Base-by-base conservation (phyloP, 2,888 invertebrate species). In the Drosophila rubida region DNA sequence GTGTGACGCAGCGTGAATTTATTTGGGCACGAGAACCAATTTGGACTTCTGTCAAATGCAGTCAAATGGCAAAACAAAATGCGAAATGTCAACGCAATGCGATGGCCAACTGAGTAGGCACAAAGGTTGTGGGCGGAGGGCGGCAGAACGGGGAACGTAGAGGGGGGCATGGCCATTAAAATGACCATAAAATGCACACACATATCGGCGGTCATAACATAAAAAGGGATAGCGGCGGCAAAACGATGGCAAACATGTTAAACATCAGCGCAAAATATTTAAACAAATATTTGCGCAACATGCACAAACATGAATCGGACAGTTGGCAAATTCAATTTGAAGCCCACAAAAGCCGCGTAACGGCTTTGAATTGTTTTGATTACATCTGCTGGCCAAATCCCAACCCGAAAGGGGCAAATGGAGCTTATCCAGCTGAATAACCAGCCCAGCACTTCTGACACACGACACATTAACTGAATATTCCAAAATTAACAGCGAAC, bases 201-300 rank as follows among this genome's bases (percentile, higher is more conserved):
- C n/a, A 54, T n/a, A 27, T n/a, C 2, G n/a, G 49, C 55, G n/a
- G 45, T 11, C 54, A 54, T 30, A 32, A 32, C 32, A 32, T 51
- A 63, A 49, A 62, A 55, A 32, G 30, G 46, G 35, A 46, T 49
- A 49, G 44, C 16, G 42, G 16, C 68, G 55, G 39, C 50, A 44
- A 65, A 58, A 51, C 46, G 58, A 41, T 63, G 42, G 65, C 54
- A 80, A 77, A 74, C 64, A 62, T 80, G 61, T 72, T 72, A 75
- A 78, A 69, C 72, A 75, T 72, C 68, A 66, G 65, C 61, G 54
- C 13, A 66, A 68, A 74, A 83, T 80, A 86, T 83, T 77, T 55
- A 65, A 79, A 62, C 74, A 79, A 83, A 74, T 80, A 80, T 85
- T 82, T 60, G 48, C 64, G 27, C 22, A 71, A 54, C 64, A 77